These are phyloP conservation scores for Callorhinus ursinus DNA, from an alignment of 2,113 vertebrate genomes.

Conservation along the genomic window DNA sequence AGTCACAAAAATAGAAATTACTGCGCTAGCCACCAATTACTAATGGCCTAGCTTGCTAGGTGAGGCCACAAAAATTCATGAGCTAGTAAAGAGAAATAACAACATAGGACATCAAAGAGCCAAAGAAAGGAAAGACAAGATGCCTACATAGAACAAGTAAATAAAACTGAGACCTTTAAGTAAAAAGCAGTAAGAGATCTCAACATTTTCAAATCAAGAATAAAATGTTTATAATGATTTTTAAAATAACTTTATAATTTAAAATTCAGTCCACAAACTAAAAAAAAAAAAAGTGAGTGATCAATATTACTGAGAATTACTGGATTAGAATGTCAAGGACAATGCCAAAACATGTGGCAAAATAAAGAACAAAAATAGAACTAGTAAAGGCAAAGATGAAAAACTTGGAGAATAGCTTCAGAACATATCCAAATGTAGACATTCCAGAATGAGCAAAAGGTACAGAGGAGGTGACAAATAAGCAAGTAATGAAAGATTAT, in stretches of 20 bases:
- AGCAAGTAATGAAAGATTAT: neutral
- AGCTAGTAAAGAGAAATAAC: neutral
- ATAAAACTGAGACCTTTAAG: neutral
- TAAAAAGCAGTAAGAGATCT: neutral
- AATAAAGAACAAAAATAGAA: neutral
- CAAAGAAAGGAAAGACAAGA: neutral
- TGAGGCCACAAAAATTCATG: neutral
- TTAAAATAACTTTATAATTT: neutral
- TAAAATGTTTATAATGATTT: neutral
- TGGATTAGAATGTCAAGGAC: neutral
- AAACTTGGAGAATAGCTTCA: neutral
- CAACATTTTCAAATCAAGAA: neutral
- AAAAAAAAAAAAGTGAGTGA: neutral
- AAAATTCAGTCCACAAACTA: neutral
- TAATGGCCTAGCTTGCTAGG: neutral
- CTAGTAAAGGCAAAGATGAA: neutral
- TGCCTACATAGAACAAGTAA: neutral
- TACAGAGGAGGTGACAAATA: neutral
- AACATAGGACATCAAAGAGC: neutral
- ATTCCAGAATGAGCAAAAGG: neutral
- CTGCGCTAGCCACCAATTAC: neutral
- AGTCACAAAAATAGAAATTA: neutral
- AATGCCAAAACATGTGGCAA: neutral
- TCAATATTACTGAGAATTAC: neutral
- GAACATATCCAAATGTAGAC: neutral